phyloP scores from a whole-genome alignment of 2,113 vertebrate species.

The Vulpes vulpes region DNA sequence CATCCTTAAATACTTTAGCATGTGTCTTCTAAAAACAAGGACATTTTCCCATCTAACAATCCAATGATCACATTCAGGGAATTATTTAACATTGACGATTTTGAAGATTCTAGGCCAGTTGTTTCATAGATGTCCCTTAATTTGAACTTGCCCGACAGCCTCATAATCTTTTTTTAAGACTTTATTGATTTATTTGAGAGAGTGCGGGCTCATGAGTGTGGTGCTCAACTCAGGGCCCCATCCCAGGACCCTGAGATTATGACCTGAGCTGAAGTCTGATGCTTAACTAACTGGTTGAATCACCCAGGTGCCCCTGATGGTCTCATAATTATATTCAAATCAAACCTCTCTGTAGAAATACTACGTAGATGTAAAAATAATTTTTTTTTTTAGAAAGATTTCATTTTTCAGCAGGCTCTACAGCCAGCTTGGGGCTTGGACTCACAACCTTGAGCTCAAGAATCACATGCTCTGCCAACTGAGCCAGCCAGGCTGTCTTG shows the following conservation, averaged over 20 bases:
- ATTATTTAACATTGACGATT: not conserved
- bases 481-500: not conserved
- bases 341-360: not conserved
- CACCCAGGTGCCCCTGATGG: not conserved
- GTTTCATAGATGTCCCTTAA: not conserved
- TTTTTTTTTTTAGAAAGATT: not conserved
- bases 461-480: not conserved
- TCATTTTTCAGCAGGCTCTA: not conserved
- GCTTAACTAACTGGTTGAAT: not conserved
- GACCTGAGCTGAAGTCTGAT: not conserved
- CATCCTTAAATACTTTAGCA: not conserved
- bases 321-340: conserved; percentile 4
- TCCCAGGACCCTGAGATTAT: not conserved
- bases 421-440: not conserved
- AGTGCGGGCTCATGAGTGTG: accelerated
- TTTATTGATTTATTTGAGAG: not conserved
- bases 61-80: not conserved
- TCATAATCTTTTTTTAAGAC: not conserved
- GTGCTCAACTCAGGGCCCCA: not conserved
- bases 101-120: not conserved
- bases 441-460: not conserved
- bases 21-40: not conserved
- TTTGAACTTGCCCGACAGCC: not conserved
- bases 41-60: not conserved
- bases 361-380: not conserved